Conservation (phyloP, 2,888 invertebrate genomes). For the Priocnemis perturbator region DNA sequence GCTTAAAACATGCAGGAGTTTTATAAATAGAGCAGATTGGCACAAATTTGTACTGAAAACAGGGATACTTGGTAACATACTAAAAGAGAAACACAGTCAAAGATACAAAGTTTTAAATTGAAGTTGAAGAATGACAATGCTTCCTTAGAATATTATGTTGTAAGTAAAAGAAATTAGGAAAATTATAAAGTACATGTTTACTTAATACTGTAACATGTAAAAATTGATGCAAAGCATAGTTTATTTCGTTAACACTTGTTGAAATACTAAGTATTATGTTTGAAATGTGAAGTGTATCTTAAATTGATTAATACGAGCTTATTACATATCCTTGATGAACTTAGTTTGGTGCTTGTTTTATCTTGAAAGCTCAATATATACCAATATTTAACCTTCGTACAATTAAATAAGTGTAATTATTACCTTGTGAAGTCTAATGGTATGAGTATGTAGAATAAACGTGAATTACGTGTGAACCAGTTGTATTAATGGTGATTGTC, state of each 20-base stretch:
- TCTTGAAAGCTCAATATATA: not conserved
- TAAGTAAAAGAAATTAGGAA: not conserved
- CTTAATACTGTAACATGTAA: too few species aligned
- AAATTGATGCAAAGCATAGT: not conserved
- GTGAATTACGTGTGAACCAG: not conserved
- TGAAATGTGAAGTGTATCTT: not conserved
- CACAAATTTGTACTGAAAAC: not conserved
- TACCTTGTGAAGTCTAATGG: not conserved
- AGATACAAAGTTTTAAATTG: too few species aligned
- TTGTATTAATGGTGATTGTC: conserved; percentile 1
- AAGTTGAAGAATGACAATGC: too few species aligned
- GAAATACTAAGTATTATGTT: not conserved
- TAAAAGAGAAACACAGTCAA: too few species aligned
- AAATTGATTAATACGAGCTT: too few species aligned
- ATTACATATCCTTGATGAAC: too few species aligned
- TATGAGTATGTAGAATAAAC: not conserved
- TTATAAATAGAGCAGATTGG: not conserved
- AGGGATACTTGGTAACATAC: too few species aligned
- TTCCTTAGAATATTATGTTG: too few species aligned
- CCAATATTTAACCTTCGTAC: conserved; percentile 40
- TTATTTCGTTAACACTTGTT: not conserved
- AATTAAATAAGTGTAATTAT: conserved; percentile 41
- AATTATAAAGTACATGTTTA: too few species aligned
- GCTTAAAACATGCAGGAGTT: not conserved
- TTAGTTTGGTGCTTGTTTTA: not conserved